Base-by-base conservation (phyloP, 2,797 vertebrate genomes). In the Hyperoplus immaculatus region DNA sequence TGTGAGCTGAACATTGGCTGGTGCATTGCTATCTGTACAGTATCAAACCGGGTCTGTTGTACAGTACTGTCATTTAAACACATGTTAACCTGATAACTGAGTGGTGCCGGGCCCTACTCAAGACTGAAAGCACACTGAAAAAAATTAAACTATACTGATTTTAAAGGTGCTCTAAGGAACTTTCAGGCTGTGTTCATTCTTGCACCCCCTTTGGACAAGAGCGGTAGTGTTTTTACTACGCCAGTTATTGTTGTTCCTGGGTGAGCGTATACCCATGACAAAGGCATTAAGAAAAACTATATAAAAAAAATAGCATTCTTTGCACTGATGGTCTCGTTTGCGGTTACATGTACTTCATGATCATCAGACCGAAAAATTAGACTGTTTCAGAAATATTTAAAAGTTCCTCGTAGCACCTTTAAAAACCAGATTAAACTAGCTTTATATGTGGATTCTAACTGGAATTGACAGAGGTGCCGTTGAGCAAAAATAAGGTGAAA, bases 1-100 rank as follows among this genome's bases (percentile, higher is more conserved):
- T 55, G 36, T 39, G 73, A 73, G 38, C 76, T 50, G 70, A 72
- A 16, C 59, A 7, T 36, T 57, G 29, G 69, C 65, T 1, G 36
- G 29, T 29, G 50, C 81, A 5, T 43, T 45, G 61, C 41, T 67
- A 16, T 2, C 39, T 21, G 21, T 70, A 75, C 81, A 83, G 82
- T 70, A 81, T 75, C 42, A 58, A 69, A 69, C 60, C 74, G 53
- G 80, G 70, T 85, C 58, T 18, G 41, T 78, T 72, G 41, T 78
- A 75, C 78, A 80, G 78, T 77, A 73, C 66, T 14, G 61, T 69
- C 68, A 29, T 29, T 55, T 59, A 15, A 42, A 81, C 60, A 72
- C 49, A 55, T 58, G 41, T 78, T 39, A 79, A 80, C 81, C 86
- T 84, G 86, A 77, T 63, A 78, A 67, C 54, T 62, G 79, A 86